Percentiles rank a stretch among this genome's conserved stretches.
Evolutionary conservation across 2,113 vertebrate species (phyloP).

Genomic region (Grallaria varia): DNA sequence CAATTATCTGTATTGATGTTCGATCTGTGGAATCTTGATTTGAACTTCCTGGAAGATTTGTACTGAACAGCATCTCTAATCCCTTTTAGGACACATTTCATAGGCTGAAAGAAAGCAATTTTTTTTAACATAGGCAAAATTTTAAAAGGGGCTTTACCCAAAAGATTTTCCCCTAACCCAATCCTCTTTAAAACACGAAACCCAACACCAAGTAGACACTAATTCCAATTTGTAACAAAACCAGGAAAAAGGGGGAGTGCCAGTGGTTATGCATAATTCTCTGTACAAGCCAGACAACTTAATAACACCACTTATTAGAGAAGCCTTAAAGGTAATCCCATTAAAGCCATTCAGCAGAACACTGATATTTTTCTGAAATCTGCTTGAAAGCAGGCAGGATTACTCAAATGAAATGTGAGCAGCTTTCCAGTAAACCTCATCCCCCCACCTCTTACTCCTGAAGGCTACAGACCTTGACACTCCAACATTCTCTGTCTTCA

Average conservation of each 20-base stretch:
- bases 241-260: constrained; percentile 48
- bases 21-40: constrained; percentile 13
- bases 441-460: background rate
- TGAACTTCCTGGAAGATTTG: constrained; percentile 30
- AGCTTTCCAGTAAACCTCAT: constrained; percentile 53
- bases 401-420: constrained; percentile 44
- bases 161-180: constrained; percentile 25
- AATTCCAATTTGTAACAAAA: constrained; percentile 73
- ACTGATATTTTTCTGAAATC: constrained; percentile 63
- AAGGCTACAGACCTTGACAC: background rate
- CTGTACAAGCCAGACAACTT: constrained; percentile 53
- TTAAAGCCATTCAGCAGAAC: constrained; percentile 67
- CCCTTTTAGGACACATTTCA: background rate
- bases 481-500: rapidly evolving
- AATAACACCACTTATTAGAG: constrained; percentile 71
- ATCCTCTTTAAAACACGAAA: constrained; percentile 53
- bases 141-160: constrained; percentile 15
- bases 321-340: constrained; percentile 71
- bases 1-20: background rate
- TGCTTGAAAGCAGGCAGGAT: constrained; percentile 64
- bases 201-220: constrained; percentile 43
- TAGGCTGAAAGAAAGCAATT: constrained; percentile 18
- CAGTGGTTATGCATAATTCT: constrained; percentile 53
- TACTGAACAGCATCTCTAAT: constrained; percentile 27
- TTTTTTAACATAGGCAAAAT: constrained; percentile 43